These are phyloP conservation scores for Agelaius tricolor DNA, from an alignment of 2,113 vertebrate genomes.

Conservation along the genomic window DNA sequence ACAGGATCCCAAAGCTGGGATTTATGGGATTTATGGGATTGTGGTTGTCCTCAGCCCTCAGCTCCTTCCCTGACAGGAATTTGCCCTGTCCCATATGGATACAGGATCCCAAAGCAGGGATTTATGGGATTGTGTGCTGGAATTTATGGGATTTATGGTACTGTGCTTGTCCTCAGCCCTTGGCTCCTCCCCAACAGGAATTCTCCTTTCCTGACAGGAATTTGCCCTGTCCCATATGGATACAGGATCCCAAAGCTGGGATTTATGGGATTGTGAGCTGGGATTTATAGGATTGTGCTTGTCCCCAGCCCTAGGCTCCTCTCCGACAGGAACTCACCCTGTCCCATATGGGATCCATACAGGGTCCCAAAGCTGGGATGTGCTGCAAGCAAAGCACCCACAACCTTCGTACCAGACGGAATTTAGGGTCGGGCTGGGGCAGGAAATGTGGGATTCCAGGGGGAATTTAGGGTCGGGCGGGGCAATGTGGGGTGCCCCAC, in stretches of 20 bases:
- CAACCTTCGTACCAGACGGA: accelerated
- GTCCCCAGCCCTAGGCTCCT: background rate
- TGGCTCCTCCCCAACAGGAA: background rate
- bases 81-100: too few relatives aligned
- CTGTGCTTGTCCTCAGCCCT: background rate
- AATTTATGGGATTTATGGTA: too few relatives aligned
- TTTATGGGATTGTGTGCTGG: too few relatives aligned
- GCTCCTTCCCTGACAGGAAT: too few relatives aligned
- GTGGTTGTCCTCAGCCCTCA: too few relatives aligned
- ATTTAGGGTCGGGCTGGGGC: background rate
- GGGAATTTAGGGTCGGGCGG: background rate
- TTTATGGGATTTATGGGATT: too few relatives aligned
- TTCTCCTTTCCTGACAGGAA: too few relatives aligned
- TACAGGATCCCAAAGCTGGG: background rate
- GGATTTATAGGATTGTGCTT: too few relatives aligned
- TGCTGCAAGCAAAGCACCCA: background rate
- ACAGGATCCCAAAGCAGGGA: too few relatives aligned
- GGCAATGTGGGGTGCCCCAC: background rate
- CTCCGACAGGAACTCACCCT: accelerated
- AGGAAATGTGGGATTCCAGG: background rate
- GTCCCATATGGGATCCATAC: background rate
- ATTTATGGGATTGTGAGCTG: background rate
- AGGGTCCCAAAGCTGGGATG: background rate
- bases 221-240: accelerated
- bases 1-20: too few relatives aligned